Percentiles rank a stretch among this genome's conserved stretches.
Evolutionary conservation across 2,888 invertebrate species (phyloP).

Genomic region (Eledone cirrhosa): DNA sequence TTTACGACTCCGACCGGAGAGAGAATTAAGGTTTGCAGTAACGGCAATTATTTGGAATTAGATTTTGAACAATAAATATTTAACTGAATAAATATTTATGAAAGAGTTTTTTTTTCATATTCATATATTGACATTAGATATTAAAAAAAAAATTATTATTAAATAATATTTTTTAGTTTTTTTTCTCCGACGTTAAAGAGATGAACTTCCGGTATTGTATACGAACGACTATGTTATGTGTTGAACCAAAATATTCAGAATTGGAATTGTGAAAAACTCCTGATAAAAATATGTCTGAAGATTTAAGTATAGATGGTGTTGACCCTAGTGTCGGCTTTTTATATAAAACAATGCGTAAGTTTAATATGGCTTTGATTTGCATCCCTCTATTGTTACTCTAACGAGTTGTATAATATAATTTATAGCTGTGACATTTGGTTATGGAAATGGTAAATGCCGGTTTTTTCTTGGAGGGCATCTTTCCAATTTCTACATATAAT

Average conservation of each 20-base stretch:
- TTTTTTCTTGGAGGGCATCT: no score
- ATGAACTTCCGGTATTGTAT: constrained; percentile 6
- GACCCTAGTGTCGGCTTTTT: constrained; percentile 58
- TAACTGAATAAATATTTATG: no score
- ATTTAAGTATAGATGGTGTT: constrained; percentile 39
- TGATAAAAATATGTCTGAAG: constrained; percentile 33
- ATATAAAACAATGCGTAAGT: constrained; percentile 60
- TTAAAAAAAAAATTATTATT: background rate
- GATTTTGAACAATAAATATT: no score
- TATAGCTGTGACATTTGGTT: no score
- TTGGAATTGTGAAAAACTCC: background rate
- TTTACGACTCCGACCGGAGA: no score
- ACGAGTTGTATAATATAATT: no score
- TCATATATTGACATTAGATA: background rate
- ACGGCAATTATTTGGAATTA: no score
- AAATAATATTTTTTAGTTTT: background rate
- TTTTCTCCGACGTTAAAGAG: background rate
- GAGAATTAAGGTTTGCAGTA: no score
- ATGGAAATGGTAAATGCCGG: no score
- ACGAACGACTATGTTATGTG: constrained; percentile 11
- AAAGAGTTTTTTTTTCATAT: background rate
- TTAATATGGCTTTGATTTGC: no score
- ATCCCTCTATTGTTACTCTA: no score
- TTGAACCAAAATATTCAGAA: constrained; percentile 22
- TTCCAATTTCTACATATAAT: no score